Evolutionary conservation across 2,113 vertebrate genomes (phyloP), one percentile per base, ranked within the genome.

Genomic region (Corythornis cristatus): DNA sequence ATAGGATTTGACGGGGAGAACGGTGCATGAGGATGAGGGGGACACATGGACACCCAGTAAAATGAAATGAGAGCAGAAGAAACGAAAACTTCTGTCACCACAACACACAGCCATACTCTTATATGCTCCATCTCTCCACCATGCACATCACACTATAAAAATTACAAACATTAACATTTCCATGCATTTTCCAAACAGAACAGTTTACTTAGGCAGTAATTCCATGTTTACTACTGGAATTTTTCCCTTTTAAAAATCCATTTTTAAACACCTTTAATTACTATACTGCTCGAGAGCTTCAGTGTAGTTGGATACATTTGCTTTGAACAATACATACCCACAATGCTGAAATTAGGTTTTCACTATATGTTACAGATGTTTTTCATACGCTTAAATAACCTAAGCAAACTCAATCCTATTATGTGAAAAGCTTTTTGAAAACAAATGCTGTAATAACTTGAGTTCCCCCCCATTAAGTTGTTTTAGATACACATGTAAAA

Each of bases 61-160:
- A 37, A 43, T 1, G 37, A 19, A 6, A 11, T 0, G 20, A 19
- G 22, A 4, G 6, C 20, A 12, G 43, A 11, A 17, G 8, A 21
- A 46, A 40, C 74, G 26, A 26, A 23, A 12, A 1, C 4, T 3
- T 29, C 31, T 3, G 31, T 9, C 33, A 7, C 3, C 21, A 3
- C 43, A 3, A 6, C 29, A 3, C 33, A 4, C 42, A 2, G 35
- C 1, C 7, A 1, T 3, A 3, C 33, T 15, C 40, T 2, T 4
- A 11, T 3, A 10, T 15, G 7, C 73, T 3, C 29, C 57, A 10
- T 16, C 68, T 14, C 46, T 29, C 37, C 61, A 3, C 42, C 71
- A 5, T 1, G 56, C 60, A 7, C 3, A 2, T 3, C 31, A 5
- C 50, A 13, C 29, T 7, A 10, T 2, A 29, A 17, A 12, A 21